These are phyloP conservation scores for Camponotus pennsylvanicus DNA, from an alignment of 1,140 invertebrate genomes.

Conservation along the genomic window DNA sequence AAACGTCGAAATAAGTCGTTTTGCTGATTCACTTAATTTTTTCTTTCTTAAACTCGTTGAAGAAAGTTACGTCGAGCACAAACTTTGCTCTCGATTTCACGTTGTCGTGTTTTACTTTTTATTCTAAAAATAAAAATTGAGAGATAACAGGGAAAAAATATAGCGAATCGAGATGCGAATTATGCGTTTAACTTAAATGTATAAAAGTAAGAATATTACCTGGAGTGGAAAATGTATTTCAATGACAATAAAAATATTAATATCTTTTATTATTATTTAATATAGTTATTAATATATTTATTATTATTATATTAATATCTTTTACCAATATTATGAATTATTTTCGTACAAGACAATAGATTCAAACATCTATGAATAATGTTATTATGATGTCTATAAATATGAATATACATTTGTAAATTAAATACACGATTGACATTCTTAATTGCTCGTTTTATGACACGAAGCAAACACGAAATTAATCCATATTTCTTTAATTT, in stretches of 20 bases:
- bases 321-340: not conserved
- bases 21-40: slow-evolving; percentile 45
- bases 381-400: slow-evolving; percentile 24
- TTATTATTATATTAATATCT: not conserved
- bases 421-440: slow-evolving; percentile 1
- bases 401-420: not conserved
- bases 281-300: no score
- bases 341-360: not conserved
- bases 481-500: not conserved
- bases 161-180: not conserved
- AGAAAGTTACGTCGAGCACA: not conserved
- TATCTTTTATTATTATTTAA: not conserved
- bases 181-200: not conserved
- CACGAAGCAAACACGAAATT: not conserved
- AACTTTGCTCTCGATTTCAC: not conserved
- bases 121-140: not conserved
- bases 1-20: slow-evolving; percentile 54
- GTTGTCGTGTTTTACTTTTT: not conserved
- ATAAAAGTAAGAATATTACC: not conserved
- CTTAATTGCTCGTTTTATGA: slow-evolving; percentile 11
- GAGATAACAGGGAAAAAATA: not conserved
- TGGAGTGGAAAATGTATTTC: not conserved
- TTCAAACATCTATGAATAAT: not conserved
- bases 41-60: slow-evolving; percentile 10
- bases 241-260: not conserved